Evolutionary conservation across 2,888 invertebrate genomes (phyloP).

Genomic region (Stenichneumon culpator): DNA sequence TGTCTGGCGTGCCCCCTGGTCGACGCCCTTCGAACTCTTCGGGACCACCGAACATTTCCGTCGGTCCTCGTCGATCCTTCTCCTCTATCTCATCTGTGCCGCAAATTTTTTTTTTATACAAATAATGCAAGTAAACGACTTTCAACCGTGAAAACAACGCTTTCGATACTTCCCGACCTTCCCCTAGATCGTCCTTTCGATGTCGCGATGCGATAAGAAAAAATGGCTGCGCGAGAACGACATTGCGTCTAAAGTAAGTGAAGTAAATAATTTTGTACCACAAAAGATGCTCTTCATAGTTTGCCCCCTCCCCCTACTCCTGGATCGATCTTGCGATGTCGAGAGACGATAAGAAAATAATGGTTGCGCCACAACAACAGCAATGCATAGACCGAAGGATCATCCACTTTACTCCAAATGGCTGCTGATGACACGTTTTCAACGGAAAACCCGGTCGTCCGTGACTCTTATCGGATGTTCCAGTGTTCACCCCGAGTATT

Average conservation of each 20-base stretch:
- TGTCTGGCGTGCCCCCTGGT: conserved; percentile 77
- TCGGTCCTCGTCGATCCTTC: conserved; percentile 38
- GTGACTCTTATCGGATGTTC: conserved; percentile 55
- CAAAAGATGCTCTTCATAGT: neutral
- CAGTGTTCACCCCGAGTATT: conserved; percentile 18
- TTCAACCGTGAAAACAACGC: neutral
- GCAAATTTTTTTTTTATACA: neutral
- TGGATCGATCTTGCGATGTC: neutral
- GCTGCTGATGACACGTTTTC: conserved; percentile 48
- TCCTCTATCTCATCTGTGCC: neutral
- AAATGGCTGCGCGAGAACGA: neutral
- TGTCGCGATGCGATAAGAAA: neutral
- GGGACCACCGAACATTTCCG: conserved; percentile 51
- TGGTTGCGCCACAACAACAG: neutral
- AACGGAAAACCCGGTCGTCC: conserved; percentile 40
- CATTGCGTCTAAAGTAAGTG: neutral
- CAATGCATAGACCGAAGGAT: conserved; percentile 3
- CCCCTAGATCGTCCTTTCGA: neutral
- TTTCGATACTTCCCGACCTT: neutral
- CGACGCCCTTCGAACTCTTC: conserved; percentile 76
- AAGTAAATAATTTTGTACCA: neutral
- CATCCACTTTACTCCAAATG: conserved; percentile 4
- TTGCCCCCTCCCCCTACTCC: neutral
- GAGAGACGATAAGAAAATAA: conserved; percentile 3
- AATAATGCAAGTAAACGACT: neutral